Conservation (phyloP, 2,113 vertebrate species). For the Coptodon bakossiorum region DNA sequence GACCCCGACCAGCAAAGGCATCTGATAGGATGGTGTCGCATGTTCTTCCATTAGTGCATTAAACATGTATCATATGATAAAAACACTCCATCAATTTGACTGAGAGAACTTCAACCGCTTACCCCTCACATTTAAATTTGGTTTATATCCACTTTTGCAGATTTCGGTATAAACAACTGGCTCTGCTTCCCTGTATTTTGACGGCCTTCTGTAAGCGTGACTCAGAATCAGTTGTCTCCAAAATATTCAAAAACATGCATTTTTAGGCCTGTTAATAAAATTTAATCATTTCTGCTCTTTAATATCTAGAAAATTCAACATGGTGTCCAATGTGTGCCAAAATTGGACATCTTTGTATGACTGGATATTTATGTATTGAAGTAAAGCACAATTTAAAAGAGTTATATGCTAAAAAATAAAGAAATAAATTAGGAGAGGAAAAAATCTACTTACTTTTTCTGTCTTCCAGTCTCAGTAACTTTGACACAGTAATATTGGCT, state of each 20-base stretch:
- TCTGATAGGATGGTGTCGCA: not conserved
- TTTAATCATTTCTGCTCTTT: not conserved
- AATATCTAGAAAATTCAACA: not conserved
- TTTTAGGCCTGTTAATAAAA: accelerated
- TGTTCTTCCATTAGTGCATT: not conserved
- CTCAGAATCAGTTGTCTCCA: not conserved
- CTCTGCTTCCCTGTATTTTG: not conserved
- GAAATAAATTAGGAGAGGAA: not conserved
- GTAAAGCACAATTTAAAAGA: not conserved
- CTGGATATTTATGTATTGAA: not conserved
- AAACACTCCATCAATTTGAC: not conserved
- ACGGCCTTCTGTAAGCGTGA: not conserved
- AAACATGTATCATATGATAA: not conserved
- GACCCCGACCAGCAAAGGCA: not conserved
- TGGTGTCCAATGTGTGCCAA: not conserved
- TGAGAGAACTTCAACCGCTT: not conserved
- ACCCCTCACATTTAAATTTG: not conserved
- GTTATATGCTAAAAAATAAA: not conserved
- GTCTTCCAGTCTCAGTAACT: not conserved
- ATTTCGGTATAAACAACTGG: accelerated
- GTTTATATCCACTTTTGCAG: not conserved
- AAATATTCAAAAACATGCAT: not conserved
- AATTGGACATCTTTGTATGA: not conserved
- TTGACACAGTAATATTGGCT: not conserved
- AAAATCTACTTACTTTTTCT: not conserved